Evolutionary conservation across 2,113 vertebrate species (phyloP), one percentile per base, ranked within the genome.

Genomic region (Pachyramphus minor): DNA sequence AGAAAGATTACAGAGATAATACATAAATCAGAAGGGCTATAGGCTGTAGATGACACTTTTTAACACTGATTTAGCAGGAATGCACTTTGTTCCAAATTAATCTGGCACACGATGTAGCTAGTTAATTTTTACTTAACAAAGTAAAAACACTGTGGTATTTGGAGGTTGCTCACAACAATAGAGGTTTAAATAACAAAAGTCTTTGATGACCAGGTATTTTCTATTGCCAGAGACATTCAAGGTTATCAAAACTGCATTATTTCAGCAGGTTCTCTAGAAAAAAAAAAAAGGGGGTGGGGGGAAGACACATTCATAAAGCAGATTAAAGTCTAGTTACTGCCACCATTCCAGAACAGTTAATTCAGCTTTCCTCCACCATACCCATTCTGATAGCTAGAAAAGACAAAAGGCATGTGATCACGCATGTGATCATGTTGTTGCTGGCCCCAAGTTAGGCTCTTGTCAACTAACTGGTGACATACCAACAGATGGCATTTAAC

Each of bases 41-140:
- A 31, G 14, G 35, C 14, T 35, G 6, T 18, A 76, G 31, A 27
- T 64, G n/a, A 89, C 11, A 39, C 5, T 78, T 92, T 68, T 78
- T n/a, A 89, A 74, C 22, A 67, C 1, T 15, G 9, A 53, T 6
- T 12, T 14, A 56, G 14, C 0, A 0, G 42, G 41, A 82, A 82
- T 49, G 30, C 7, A 82, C 22, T 53, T 71, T 37, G 19, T 19
- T 60, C 6, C 16, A 69, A 78, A 53, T 30, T 63, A 47, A 78
- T 67, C 50, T 55, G 10, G 11, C 55, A 63, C 2, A 37, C 0
- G 0, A 41, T 2, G 1, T 35, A 82, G 8, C 55, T n/a, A n/a
- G n/a, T n/a, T n/a, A n/a, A n/a, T n/a, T n/a, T n/a, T n/a, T n/a
- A n/a, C n/a, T n/a, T 11, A 85, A 85, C 5, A 60, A 77, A 44